These are phyloP conservation scores for Choloepus hoffmanni DNA, from an alignment of 2,113 vertebrate species.

Conservation along the genomic window DNA sequence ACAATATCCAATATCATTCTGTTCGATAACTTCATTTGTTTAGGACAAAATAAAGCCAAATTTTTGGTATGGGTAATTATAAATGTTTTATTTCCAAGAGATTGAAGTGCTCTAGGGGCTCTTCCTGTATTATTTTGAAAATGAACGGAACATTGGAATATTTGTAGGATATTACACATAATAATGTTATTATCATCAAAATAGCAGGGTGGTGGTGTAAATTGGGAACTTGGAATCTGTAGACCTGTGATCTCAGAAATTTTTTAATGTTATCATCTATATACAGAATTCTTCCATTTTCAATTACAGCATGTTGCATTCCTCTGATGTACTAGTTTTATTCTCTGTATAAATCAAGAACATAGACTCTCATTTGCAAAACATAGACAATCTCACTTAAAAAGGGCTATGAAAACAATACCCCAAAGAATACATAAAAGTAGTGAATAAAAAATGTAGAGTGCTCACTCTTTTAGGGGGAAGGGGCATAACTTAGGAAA, in stretches of 20 bases:
- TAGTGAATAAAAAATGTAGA: background rate
- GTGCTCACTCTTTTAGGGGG: background rate
- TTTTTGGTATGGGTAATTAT: background rate
- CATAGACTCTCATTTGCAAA: background rate
- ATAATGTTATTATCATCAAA: background rate
- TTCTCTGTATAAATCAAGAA: background rate
- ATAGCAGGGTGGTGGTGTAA: background rate
- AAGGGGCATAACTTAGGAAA: background rate
- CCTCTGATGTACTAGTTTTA: background rate
- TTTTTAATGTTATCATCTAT: background rate
- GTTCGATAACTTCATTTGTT: background rate
- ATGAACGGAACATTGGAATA: background rate
- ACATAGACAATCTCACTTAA: background rate
- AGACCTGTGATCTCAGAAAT: background rate
- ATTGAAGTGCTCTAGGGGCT: background rate
- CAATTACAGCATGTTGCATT: background rate
- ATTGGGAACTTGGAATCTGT: background rate
- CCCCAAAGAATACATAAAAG: background rate
- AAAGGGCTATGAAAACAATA: background rate
- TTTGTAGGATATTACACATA: background rate
- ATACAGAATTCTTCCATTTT: background rate
- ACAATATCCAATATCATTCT: background rate
- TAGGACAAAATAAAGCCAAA: background rate
- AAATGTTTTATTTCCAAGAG: background rate
- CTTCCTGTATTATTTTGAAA: background rate